Percentiles rank a stretch among this genome's conserved stretches.
These are phyloP conservation scores for Argyresthia goedartella DNA, from an alignment of 2,888 invertebrate genomes.

Conservation along the genomic window DNA sequence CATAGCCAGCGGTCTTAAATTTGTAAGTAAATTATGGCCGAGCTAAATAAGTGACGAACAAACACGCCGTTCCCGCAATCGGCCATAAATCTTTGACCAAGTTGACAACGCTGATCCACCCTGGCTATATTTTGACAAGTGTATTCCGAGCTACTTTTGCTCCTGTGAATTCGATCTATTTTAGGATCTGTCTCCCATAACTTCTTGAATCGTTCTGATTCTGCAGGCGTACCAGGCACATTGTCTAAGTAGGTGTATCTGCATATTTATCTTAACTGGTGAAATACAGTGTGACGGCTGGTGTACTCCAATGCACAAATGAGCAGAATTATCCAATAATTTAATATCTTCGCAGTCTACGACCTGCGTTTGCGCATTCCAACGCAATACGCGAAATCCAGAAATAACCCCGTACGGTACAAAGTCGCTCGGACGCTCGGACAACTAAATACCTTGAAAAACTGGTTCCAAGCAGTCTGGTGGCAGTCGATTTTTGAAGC, in stretches of 20 bases:
- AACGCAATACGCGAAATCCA: background rate
- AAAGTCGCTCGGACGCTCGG: background rate
- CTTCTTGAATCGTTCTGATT: no score
- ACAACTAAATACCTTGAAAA: background rate
- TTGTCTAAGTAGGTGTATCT: no score
- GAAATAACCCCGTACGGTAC: constrained; percentile 1
- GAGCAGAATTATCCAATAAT: background rate
- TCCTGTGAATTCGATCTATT: no score
- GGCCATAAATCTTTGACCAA: constrained; percentile 2
- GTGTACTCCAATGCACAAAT: background rate
- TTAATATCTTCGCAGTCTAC: background rate
- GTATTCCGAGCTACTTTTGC: no score
- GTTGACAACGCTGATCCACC: background rate
- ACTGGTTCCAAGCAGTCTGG: background rate
- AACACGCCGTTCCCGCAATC: background rate
- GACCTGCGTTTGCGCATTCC: background rate
- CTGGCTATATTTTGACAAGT: background rate
- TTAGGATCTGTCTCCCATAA: no score
- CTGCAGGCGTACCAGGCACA: no score
- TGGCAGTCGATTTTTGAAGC: no score
- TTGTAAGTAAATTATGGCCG: background rate
- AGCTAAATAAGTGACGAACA: background rate
- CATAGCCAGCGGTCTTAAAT: no score
- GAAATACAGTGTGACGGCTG: background rate
- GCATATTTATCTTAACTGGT: no score